Evolutionary conservation across 2,797 vertebrate species (phyloP).

Genomic region (Myoxocephalus aenaeus): DNA sequence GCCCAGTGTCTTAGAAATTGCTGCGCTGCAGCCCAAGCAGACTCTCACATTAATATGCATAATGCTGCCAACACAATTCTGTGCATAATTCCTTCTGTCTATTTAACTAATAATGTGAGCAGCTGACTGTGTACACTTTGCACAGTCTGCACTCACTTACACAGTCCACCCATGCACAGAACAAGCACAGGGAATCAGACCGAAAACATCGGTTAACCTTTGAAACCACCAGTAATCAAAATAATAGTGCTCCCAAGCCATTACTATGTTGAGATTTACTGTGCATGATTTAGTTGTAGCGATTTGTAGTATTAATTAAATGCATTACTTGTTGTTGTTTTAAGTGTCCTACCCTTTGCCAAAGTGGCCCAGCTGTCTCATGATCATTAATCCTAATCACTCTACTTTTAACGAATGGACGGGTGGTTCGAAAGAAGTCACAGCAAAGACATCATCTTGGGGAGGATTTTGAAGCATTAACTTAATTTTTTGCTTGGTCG

Average conservation of each 20-base stretch:
- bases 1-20: conserved; percentile 20
- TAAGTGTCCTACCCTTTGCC: conserved; percentile 28
- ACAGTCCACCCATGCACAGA: conserved; percentile 13
- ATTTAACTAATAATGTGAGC: conserved; percentile 49
- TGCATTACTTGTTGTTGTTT: conserved; percentile 48
- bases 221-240: conserved; percentile 17
- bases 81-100: conserved; percentile 46
- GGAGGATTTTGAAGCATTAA: conserved; percentile 47
- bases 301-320: conserved; percentile 40
- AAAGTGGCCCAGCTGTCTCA: conserved; percentile 40
- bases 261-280: conserved; percentile 20
- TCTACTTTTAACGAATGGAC: conserved; percentile 18
- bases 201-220: conserved; percentile 34
- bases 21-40: conserved; percentile 30
- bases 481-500: conserved; percentile 60
- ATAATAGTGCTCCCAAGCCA: neutral
- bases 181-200: conserved; percentile 11
- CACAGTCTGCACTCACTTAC: conserved; percentile 23
- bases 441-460: conserved; percentile 36
- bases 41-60: conserved; percentile 53
- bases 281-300: conserved; percentile 16
- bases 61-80: conserved; percentile 35
- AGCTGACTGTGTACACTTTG: conserved; percentile 28
- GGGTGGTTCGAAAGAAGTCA: conserved; percentile 17
- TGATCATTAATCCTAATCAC: conserved; percentile 54